These are phyloP conservation scores for Mycetomoellerius zeteki DNA, from an alignment of 1,140 invertebrate species.

Conservation along the genomic window DNA sequence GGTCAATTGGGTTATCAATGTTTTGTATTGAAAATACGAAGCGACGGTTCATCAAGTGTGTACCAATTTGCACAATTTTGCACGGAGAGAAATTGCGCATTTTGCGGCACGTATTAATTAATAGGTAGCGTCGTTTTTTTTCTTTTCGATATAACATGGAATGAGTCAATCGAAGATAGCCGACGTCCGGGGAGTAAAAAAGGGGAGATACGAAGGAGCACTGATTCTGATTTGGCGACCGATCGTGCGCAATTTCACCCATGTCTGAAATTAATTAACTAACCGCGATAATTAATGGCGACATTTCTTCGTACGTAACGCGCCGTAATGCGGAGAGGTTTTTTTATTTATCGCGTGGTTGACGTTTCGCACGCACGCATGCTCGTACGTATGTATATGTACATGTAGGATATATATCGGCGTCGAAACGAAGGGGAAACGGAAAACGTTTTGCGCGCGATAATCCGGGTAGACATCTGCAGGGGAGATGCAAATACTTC, in stretches of 20 bases:
- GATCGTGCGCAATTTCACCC: slow-evolving; percentile 40
- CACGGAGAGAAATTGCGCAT: slow-evolving; percentile 33
- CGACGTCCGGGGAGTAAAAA: background rate
- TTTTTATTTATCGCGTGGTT: slow-evolving; percentile 46
- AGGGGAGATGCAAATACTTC: slow-evolving; percentile 47
- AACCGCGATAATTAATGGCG: slow-evolving; percentile 52
- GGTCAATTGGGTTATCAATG: background rate
- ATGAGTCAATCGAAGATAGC: slow-evolving; percentile 53
- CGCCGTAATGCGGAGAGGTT: background rate
- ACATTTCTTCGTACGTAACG: slow-evolving; percentile 50
- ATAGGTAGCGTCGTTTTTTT: slow-evolving; percentile 33
- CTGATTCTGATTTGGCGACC: slow-evolving; percentile 8
- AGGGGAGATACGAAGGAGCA: too few species aligned
- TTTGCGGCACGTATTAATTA: slow-evolving; percentile 56
- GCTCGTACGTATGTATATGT: too few species aligned
- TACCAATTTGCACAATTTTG: background rate
- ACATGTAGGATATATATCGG: background rate
- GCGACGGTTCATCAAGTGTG: background rate
- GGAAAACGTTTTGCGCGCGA: slow-evolving; percentile 38
- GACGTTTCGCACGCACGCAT: slow-evolving; percentile 47
- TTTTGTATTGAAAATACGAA: background rate
- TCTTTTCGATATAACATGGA: slow-evolving; percentile 17
- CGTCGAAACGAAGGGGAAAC: slow-evolving; percentile 29
- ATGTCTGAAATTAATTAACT: slow-evolving; percentile 59
- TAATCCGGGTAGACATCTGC: slow-evolving; percentile 34